Evolutionary conservation across 2,888 invertebrate species (phyloP).

Genomic region (Dasysyrphus albostriatus): DNA sequence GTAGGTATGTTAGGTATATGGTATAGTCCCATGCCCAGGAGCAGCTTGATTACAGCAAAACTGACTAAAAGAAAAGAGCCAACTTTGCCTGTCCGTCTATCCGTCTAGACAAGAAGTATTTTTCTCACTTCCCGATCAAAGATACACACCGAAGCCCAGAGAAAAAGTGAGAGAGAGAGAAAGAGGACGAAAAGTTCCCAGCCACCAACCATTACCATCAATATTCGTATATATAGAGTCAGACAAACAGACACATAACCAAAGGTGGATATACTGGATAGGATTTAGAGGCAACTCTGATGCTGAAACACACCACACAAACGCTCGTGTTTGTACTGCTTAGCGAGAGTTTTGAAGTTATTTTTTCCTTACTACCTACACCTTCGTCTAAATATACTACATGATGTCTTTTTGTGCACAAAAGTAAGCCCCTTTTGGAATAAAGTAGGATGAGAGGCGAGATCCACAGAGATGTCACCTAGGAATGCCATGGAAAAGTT

Average conservation of each 20-base stretch:
- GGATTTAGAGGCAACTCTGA: not conserved
- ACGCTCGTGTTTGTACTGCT: conserved; percentile 51
- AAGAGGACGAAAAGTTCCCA: conserved; percentile 39
- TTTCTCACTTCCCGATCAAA: conserved; percentile 63
- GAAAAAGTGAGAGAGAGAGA: not conserved
- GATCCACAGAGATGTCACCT: conserved; percentile 47
- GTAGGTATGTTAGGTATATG: not conserved
- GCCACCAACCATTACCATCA: not conserved
- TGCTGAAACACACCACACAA: conserved; percentile 40
- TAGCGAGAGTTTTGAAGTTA: conserved; percentile 52
- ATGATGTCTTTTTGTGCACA: conserved; percentile 12
- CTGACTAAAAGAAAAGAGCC: conserved; percentile 48
- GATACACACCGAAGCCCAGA: not conserved
- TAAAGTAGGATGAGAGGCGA: not conserved
- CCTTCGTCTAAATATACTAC: not conserved
- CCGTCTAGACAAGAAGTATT: conserved; percentile 70
- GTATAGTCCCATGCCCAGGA: conserved; percentile 37
- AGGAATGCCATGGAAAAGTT: conserved; percentile 50
- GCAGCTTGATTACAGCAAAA: conserved; percentile 63
- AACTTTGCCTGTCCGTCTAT: conserved; percentile 64
- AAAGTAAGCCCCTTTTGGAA: conserved; percentile 44
- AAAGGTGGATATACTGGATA: conserved; percentile 34
- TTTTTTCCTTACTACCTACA: not conserved
- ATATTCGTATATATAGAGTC: not conserved
- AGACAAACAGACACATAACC: conserved; percentile 24